phyloP scores from a whole-genome alignment of 2,888 invertebrate species.

The Phalera bucephala region DNA sequence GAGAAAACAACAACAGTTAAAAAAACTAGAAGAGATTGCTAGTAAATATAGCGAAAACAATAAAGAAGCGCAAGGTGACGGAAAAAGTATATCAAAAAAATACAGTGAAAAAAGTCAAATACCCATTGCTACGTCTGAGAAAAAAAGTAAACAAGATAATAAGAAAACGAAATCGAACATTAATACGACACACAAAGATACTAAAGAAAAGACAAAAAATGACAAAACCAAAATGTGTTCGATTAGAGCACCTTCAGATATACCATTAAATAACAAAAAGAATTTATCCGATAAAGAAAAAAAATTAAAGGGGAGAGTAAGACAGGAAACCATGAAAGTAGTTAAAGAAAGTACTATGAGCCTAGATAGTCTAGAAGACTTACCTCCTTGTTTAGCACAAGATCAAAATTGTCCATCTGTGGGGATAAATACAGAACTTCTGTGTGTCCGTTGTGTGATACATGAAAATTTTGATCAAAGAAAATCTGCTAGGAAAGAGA shows the following conservation, averaged over 20 bases:
- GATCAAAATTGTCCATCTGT: conserved; percentile 53
- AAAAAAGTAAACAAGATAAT: conserved; percentile 23
- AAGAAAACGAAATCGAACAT: conserved; percentile 21
- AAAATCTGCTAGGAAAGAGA: conserved; percentile 31
- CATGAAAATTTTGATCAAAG: conserved; percentile 52
- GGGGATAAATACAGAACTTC: conserved; percentile 66
- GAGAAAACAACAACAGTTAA: conserved; percentile 63
- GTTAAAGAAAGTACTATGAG: conserved; percentile 66
- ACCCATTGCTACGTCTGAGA: conserved; percentile 47
- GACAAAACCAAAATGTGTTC: conserved; percentile 16
- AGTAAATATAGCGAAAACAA: conserved; percentile 59
- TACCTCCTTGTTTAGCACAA: conserved; percentile 21
- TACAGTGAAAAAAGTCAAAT: conserved; percentile 55
- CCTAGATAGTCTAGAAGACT: conserved; percentile 67
- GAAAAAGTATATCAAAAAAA: conserved; percentile 19
- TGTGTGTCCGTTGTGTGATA: conserved; percentile 71
- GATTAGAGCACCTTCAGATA: conserved; percentile 13
- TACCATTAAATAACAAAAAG: conserved; percentile 17
- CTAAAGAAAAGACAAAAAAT: conserved; percentile 15
- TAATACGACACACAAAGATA: conserved; percentile 17
- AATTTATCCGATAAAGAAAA: conserved; percentile 20
- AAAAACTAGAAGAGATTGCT: conserved; percentile 67
- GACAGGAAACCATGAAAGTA: conserved; percentile 23
- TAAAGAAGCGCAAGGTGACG: conserved; percentile 34
- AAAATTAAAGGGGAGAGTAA: conserved; percentile 20